phyloP scores from a whole-genome alignment of 2,797 vertebrate species.

The Sebastes glaucus region DNA sequence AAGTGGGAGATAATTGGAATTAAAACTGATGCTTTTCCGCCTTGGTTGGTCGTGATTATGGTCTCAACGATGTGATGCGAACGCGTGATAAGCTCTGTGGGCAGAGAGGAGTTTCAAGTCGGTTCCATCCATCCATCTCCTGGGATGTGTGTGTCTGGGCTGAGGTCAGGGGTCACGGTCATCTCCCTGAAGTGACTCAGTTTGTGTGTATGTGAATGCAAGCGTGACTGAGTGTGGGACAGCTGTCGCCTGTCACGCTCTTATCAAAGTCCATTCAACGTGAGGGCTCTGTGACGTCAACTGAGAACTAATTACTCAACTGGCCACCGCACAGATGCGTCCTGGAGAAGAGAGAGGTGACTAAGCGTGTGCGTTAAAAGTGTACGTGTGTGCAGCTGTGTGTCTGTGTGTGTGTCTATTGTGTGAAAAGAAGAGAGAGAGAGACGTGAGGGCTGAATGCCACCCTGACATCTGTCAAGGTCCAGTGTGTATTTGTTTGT shows the following conservation, averaged over 20 bases:
- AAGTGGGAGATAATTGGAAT: background rate
- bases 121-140: slow-evolving; percentile 13
- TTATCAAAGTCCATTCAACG: slow-evolving; percentile 16
- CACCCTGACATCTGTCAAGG: slow-evolving; percentile 67
- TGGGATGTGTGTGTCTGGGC: slow-evolving; percentile 1
- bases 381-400: slow-evolving; percentile 7
- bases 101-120: slow-evolving; percentile 13
- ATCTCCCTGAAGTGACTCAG: slow-evolving; percentile 2
- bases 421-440: background rate
- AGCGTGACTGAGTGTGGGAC: slow-evolving; percentile 26
- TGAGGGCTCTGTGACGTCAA: slow-evolving; percentile 35
- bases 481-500: slow-evolving; percentile 48
- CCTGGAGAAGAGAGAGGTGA: slow-evolving; percentile 36
- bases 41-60: background rate
- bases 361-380: slow-evolving; percentile 29
- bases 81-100: background rate
- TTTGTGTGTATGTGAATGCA: background rate
- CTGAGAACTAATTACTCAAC: slow-evolving; percentile 54
- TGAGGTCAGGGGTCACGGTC: slow-evolving; percentile 42
- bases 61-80: background rate
- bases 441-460: slow-evolving; percentile 46
- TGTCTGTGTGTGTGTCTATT: slow-evolving; percentile 11
- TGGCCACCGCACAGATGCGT: slow-evolving; percentile 38
- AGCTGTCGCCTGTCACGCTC: slow-evolving; percentile 36
- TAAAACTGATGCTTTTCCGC: background rate